A percentile compares a stretch with the other conserved stretches of the same genome.
phyloP scores from a whole-genome alignment of 2,888 invertebrate genomes.

The Monopis laevigella region DNA sequence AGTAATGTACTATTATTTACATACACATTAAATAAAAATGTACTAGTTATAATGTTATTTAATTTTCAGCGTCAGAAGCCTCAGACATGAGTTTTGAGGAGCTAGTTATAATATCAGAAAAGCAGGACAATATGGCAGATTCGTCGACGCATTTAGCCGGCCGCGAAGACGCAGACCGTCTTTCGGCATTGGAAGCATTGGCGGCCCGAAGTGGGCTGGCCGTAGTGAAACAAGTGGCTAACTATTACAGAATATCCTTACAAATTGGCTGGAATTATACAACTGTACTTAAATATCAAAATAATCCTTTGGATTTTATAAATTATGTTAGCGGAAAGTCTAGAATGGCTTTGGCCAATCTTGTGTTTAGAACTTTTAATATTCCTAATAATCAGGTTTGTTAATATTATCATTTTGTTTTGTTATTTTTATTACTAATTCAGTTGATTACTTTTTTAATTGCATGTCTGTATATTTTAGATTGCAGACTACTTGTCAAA shows the following conservation, averaged over 20 bases:
- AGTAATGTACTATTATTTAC: too few relatives aligned
- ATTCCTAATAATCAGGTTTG: conserved; percentile 50
- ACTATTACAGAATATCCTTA: conserved; percentile 51
- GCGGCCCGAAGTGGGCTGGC: conserved; percentile 44
- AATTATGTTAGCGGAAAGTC: conserved; percentile 54
- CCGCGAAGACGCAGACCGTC: conserved; percentile 50
- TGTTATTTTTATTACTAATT: neutral
- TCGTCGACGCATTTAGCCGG: conserved; percentile 42
- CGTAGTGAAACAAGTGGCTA: conserved; percentile 51
- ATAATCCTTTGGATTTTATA: conserved; percentile 51
- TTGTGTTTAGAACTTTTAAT: conserved; percentile 56
- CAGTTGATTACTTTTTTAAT: too few relatives aligned
- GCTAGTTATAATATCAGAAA: conserved; percentile 52
- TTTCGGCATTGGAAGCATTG: conserved; percentile 50
- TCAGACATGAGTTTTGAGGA: conserved; percentile 60
- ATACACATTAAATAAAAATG: too few relatives aligned
- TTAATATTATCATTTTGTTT: neutral
- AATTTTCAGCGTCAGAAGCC: conserved; percentile 47
- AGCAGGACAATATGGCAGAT: conserved; percentile 38
- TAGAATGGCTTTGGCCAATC: conserved; percentile 54
- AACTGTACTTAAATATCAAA: conserved; percentile 53
- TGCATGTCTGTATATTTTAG: conserved; percentile 31
- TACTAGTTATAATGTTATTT: too few relatives aligned
- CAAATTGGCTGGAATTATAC: conserved; percentile 58
- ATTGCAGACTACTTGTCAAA: conserved; percentile 71